A percentile compares a stretch with the other conserved stretches of the same genome.
Evolutionary conservation across 2,888 invertebrate genomes (phyloP).

Genomic region (Anthophora plumipes): DNA sequence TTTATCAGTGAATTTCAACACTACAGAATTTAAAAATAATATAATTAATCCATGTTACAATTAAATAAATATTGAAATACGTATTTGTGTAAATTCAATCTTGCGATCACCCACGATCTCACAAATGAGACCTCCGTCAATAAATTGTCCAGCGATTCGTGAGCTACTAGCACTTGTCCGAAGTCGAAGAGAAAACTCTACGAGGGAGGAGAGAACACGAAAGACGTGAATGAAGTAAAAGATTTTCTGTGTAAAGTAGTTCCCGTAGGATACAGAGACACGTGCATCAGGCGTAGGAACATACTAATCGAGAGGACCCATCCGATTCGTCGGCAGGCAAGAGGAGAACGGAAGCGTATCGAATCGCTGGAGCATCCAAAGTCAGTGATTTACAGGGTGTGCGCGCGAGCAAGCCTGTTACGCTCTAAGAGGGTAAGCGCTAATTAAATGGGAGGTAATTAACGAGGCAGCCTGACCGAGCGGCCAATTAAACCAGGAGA

Average conservation of each 20-base stretch:
- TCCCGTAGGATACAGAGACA: not conserved
- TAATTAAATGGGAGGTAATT: slow-evolving; percentile 75
- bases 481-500: slow-evolving; percentile 68
- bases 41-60: too few relatives aligned
- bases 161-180: too few relatives aligned
- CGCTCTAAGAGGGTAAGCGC: slow-evolving; percentile 66
- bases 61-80: too few relatives aligned
- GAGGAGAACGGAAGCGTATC: slow-evolving; percentile 34
- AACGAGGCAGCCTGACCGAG: slow-evolving; percentile 67
- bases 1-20: too few relatives aligned
- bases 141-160: too few relatives aligned
- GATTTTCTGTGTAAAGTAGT: not conserved
- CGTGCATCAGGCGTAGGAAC: not conserved
- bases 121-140: too few relatives aligned
- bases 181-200: too few relatives aligned
- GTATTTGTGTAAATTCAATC: too few relatives aligned
- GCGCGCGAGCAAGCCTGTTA: slow-evolving; percentile 26
- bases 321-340: slow-evolving; percentile 19
- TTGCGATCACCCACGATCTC: too few relatives aligned
- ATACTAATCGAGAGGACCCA: slow-evolving; percentile 40
- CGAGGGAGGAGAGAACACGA: too few relatives aligned
- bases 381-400: slow-evolving; percentile 68
- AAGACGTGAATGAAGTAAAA: not conserved
- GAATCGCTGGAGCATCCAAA: slow-evolving; percentile 59
- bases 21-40: too few relatives aligned